A percentile compares a stretch with the other conserved stretches of the same genome.
phyloP scores from a whole-genome alignment of 2,113 vertebrate genomes.

The Poeciliopsis retropinna region DNA sequence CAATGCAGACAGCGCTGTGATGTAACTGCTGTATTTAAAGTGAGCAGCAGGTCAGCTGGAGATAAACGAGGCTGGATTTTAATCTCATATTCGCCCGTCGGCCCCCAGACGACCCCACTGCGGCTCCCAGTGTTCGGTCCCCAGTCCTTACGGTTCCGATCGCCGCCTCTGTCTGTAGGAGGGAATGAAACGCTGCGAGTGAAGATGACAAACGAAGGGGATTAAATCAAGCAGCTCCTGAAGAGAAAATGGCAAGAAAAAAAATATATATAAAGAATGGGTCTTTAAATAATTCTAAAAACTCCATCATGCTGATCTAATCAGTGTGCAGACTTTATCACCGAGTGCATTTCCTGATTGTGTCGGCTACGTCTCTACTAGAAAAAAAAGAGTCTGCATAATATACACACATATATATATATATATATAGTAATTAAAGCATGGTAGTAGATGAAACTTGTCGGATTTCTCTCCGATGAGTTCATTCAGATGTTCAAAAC shows the following conservation, averaged over 20 bases:
- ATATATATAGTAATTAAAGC: conserved; percentile 53
- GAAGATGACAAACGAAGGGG: conserved; percentile 75
- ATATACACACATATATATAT: conserved; percentile 8
- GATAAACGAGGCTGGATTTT: conserved; percentile 26
- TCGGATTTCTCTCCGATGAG: conserved; percentile 52
- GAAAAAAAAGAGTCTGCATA: conserved; percentile 3
- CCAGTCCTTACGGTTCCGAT: conserved; percentile 18
- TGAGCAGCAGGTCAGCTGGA: conserved; percentile 19
- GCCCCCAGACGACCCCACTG: no score
- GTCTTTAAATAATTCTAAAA: conserved; percentile 76
- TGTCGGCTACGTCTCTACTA: background rate
- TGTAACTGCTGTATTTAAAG: conserved; percentile 25
- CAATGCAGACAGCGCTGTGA: conserved; percentile 5
- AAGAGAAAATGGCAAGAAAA: conserved; percentile 28
- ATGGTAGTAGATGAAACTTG: conserved; percentile 38
- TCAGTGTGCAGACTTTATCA: conserved; percentile 54
- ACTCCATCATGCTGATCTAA: conserved; percentile 66
- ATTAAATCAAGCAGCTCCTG: conserved; percentile 71
- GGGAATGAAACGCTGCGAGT: conserved; percentile 57
- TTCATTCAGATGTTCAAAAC: conserved; percentile 35
- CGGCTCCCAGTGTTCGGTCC: background rate
- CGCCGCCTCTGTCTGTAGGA: conserved; percentile 53
- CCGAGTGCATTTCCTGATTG: conserved; percentile 56
- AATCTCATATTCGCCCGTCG: background rate
- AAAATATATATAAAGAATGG: conserved; percentile 20